Evolutionary conservation across 2,888 invertebrate species (phyloP).

Genomic region (Sicus ferrugineus): DNA sequence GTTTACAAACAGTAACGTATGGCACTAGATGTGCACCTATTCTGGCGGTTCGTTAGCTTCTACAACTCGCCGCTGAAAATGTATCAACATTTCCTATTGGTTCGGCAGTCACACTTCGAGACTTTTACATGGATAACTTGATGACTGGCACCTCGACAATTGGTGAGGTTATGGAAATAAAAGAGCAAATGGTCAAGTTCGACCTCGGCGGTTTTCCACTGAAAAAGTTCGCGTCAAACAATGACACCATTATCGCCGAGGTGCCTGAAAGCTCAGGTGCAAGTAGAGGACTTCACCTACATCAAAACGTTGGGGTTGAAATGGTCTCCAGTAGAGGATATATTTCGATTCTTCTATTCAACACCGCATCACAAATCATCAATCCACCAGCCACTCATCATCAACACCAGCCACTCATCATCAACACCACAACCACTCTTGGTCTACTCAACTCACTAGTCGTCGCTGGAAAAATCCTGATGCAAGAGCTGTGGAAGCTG

Average conservation of each 20-base stretch:
- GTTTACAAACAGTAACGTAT: conserved; percentile 29
- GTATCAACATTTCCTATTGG: no score
- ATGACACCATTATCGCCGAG: conserved; percentile 3
- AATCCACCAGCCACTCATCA: conserved; percentile 21
- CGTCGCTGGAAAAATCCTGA: conserved; percentile 7
- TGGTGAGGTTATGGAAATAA: conserved; percentile 33
- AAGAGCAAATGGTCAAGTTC: conserved; percentile 21
- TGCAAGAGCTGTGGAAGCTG: background rate
- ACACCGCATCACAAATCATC: background rate
- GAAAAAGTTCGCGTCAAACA: conserved; percentile 29
- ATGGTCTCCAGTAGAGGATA: conserved; percentile 30
- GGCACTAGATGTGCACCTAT: conserved; percentile 31
- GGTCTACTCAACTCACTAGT: conserved; percentile 28
- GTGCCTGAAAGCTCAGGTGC: conserved; percentile 26
- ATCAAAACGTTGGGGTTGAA: conserved; percentile 32
- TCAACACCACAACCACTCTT: conserved; percentile 23
- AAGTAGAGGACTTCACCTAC: conserved; percentile 18
- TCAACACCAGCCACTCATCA: conserved; percentile 25
- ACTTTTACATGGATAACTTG: no score
- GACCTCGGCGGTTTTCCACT: conserved; percentile 23
- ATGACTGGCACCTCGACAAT: conserved; percentile 25
- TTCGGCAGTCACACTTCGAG: no score
- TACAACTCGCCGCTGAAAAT: no score
- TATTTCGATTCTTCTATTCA: conserved; percentile 13
- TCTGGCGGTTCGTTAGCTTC: conserved; percentile 31